Base-by-base conservation (phyloP, 1,140 invertebrate genomes). In the Chelonus insularis region DNA sequence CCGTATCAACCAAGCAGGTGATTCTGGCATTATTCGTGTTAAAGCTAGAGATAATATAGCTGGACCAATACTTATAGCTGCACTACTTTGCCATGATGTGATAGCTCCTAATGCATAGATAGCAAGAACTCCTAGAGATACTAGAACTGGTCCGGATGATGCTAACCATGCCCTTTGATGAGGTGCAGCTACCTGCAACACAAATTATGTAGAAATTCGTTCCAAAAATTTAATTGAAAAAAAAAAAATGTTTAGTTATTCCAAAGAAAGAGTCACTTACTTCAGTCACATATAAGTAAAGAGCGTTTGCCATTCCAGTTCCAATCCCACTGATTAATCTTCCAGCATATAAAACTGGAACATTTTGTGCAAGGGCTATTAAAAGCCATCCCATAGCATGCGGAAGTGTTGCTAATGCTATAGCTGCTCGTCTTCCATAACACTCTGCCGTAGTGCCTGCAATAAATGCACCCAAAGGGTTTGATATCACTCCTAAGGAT, bases 381-480 rank as follows among this genome's bases (percentile, higher is more conserved):
- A 89, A 79, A 0, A 91, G 68, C 90, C 91, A 94, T 7, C 92
- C 91, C 4, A 86, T 66, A 1, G 90, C 72, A 67, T 91, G 92
- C 0, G 91, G 91, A 23, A 93, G 63, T 4, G 88, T 86, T 1
- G 89, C 87, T 9, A 90, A 75, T 66, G 90, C 85, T 21, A 94
- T 85, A 0, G 91, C 86, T 2, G 84, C 79, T 71, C 87, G 87
- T 36, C 92, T 78, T 1, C 93, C 93, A 41, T 89, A 80, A 11
- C 83, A 83, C 71, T 90, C 88, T 55, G 88, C 85, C 70, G 87
- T 80, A 45, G 88, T 73, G 1, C 89, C 89, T 1, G 88, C 88
- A 11, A 89, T 71, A 4, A 90, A 72, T 1, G 89, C 88, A 3
- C 89, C 89, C 5, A 89, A 68, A 1, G 89, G 89, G 75, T 90